These are phyloP conservation scores for Caenorhabditis imperialis DNA, from an alignment of 2,888 invertebrate species.

Conservation along the genomic window DNA sequence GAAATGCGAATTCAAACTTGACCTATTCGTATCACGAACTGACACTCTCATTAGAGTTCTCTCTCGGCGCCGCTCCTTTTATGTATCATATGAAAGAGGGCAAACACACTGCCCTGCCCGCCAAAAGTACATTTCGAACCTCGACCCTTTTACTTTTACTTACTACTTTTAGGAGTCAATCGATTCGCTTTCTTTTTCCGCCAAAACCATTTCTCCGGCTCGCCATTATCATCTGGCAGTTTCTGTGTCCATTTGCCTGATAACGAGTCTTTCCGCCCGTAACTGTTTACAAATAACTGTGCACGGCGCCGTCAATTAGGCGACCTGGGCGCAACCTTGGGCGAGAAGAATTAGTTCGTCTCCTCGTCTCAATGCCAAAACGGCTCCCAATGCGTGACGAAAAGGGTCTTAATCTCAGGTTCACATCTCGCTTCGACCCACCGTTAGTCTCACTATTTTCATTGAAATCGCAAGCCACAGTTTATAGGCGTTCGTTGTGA, in stretches of 20 bases:
- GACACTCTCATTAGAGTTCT: slow-evolving; percentile 32
- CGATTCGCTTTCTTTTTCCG: neutral
- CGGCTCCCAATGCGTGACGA: slow-evolving; percentile 37
- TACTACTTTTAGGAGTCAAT: neutral
- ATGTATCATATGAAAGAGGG: slow-evolving; percentile 47
- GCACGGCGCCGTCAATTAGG: slow-evolving; percentile 25
- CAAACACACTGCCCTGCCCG: slow-evolving; percentile 30
- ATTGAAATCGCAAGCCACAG: too few species aligned
- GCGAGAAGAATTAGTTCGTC: slow-evolving; percentile 1
- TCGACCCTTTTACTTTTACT: neutral
- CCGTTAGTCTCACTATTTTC: too few species aligned
- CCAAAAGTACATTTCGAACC: slow-evolving; percentile 13
- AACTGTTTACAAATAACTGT: slow-evolving; percentile 23
- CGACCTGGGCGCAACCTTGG: slow-evolving; percentile 42
- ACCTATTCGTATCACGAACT: slow-evolving; percentile 3
- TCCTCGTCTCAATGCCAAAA: slow-evolving; percentile 38
- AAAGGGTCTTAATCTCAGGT: slow-evolving; percentile 37
- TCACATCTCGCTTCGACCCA: slow-evolving; percentile 36
- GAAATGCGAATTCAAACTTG: slow-evolving; percentile 15
- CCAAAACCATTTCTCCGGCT: neutral
- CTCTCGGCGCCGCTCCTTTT: slow-evolving; percentile 34
- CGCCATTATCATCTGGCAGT: neutral
- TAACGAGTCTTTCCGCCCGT: slow-evolving; percentile 13
- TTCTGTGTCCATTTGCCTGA: slow-evolving; percentile 1
- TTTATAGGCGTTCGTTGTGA: neutral